Evolutionary conservation across 1,140 invertebrate genomes (phyloP).

Genomic region (Leptopilina clavipes): DNA sequence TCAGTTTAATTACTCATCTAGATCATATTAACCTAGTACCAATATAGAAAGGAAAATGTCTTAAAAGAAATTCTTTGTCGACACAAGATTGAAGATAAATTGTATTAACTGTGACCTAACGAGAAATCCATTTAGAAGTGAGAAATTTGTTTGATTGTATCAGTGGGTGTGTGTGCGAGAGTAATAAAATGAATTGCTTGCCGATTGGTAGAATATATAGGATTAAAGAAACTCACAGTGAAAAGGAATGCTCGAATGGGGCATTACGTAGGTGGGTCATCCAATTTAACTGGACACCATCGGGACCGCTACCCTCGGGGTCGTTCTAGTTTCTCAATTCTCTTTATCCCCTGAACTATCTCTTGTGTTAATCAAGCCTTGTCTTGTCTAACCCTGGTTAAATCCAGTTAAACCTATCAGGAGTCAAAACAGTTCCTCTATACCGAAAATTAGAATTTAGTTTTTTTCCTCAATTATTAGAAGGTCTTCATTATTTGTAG

Average conservation of each 20-base stretch:
- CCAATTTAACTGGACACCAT: conserved; percentile 15
- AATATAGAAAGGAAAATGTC: too few species aligned
- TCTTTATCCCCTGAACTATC: conserved; percentile 10
- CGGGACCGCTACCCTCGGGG: background rate
- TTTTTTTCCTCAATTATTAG: too few species aligned
- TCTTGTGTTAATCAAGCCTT: conserved; percentile 18
- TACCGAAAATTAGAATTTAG: background rate
- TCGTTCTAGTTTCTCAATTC: conserved; percentile 15
- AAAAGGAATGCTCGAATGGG: conserved; percentile 7
- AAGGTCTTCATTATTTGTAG: too few species aligned
- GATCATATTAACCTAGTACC: too few species aligned
- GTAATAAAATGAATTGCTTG: conserved; percentile 18
- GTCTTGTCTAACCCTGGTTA: background rate
- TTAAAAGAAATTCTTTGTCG: too few species aligned
- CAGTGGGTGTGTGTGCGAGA: background rate
- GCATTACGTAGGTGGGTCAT: conserved; percentile 14
- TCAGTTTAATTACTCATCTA: too few species aligned
- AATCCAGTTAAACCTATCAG: conserved; percentile 14
- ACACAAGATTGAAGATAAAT: background rate
- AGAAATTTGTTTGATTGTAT: conserved; percentile 19
- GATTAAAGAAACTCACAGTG: conserved; percentile 15
- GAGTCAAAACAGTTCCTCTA: conserved; percentile 6
- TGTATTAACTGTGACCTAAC: background rate
- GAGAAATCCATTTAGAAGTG: background rate
- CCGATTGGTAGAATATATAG: background rate